Percentiles rank a stretch among this genome's conserved stretches.
Evolutionary conservation across 2,888 invertebrate species (phyloP).

Genomic region (Ormyrus thymus): DNA sequence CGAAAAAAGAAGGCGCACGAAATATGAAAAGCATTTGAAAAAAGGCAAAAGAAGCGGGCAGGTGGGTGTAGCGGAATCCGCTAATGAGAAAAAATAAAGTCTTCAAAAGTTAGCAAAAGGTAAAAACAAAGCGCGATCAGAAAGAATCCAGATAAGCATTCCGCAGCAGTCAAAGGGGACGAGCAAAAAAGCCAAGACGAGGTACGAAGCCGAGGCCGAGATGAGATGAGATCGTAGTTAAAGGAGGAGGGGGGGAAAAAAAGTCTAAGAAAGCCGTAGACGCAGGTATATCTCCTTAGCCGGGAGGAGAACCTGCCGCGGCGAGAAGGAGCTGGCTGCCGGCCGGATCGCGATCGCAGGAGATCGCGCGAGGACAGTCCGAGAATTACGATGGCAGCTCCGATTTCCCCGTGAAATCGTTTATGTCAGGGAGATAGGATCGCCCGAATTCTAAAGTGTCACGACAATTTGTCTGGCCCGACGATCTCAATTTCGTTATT

Average conservation of each 20-base stretch:
- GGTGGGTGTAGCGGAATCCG: no score
- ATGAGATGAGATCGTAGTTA: conserved; percentile 22
- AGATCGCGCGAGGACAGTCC: conserved; percentile 52
- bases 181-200: conserved; percentile 22
- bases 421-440: conserved; percentile 55
- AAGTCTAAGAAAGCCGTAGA: neutral
- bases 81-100: neutral
- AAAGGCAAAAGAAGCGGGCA: neutral
- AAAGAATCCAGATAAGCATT: conserved; percentile 41
- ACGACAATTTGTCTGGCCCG: conserved; percentile 48
- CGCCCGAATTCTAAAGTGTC: conserved; percentile 50
- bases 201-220: conserved; percentile 3
- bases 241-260: conserved; percentile 5
- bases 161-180: neutral
- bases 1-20: conserved; percentile 22
- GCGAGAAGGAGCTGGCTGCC: neutral
- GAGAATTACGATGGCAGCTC: conserved; percentile 53
- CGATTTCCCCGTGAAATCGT: conserved; percentile 57
- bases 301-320: neutral
- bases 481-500: conserved; percentile 52
- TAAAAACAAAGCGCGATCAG: conserved; percentile 44
- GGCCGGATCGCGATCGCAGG: conserved; percentile 33
- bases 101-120: conserved; percentile 40
- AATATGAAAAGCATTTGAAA: conserved; percentile 2
- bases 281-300: neutral